phyloP scores from a whole-genome alignment of 2,888 invertebrate genomes.

The Euplagia quadripunctaria region DNA sequence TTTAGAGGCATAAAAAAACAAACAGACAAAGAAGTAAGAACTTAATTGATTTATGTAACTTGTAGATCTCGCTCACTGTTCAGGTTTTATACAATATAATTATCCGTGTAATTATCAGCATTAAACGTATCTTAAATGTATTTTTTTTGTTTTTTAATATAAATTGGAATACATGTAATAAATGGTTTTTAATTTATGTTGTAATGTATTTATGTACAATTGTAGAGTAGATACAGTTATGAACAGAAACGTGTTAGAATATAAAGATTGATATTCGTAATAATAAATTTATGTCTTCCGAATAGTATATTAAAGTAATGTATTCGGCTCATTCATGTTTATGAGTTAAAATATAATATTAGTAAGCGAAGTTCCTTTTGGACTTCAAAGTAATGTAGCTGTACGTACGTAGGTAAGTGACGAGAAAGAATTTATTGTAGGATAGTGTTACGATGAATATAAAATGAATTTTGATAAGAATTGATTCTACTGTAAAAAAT shows the following conservation, averaged over 20 bases:
- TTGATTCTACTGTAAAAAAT: slow-evolving; percentile 57
- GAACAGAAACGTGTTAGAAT: slow-evolving; percentile 57
- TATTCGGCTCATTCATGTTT: slow-evolving; percentile 76
- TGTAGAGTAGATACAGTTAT: slow-evolving; percentile 1
- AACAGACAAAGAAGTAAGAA: background rate
- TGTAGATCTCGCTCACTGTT: background rate
- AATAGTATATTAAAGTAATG: slow-evolving; percentile 77
- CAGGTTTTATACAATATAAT: too few relatives aligned
- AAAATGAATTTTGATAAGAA: slow-evolving; percentile 68
- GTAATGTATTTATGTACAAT: too few relatives aligned
- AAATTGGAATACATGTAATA: background rate
- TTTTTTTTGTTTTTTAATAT: background rate
- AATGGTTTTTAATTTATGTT: background rate
- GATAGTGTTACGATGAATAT: slow-evolving; percentile 61
- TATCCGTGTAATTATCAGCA: background rate
- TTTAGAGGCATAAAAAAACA: background rate
- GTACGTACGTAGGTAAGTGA: slow-evolving; percentile 73
- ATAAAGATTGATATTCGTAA: slow-evolving; percentile 66
- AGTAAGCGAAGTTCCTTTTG: slow-evolving; percentile 75
- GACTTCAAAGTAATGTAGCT: slow-evolving; percentile 69
- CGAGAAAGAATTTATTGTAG: slow-evolving; percentile 82
- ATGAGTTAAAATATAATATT: slow-evolving; percentile 63
- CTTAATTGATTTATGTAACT: background rate
- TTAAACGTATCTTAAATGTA: background rate
- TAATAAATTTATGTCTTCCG: slow-evolving; percentile 86